Base-by-base conservation (phyloP, 2,888 invertebrate species). In the Cenopis cana region DNA sequence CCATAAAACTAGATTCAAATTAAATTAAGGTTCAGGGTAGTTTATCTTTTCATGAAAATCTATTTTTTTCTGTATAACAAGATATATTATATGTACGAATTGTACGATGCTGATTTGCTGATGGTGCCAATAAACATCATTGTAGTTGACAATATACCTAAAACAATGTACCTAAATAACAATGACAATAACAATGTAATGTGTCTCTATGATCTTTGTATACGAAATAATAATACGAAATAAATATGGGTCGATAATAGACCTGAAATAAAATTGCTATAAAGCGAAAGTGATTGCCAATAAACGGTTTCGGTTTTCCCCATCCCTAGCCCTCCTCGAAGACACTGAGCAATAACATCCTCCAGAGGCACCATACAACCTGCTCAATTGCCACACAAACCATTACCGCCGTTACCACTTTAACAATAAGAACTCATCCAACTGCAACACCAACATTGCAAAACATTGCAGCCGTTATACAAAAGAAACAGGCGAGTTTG, bases 281-380 rank as follows among this genome's bases (percentile, higher is more conserved):
- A n/a, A n/a, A 41, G 14, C 14, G 5, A 18, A 54, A 0, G 24
- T 54, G 29, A 14, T 3, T 6, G n/a, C 0, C 18, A 11, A 17
- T 11, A 46, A 33, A 12, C 17, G 29, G 49, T 49, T 49, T 54
- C 73, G 70, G 71, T 75, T 78, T 80, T 76, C 75, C 73, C 75
- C 75, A 85, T 79, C 87, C 85, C 89, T 89, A 87, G 77, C 81
- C 78, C 76, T 79, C 75, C 80, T 75, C 79, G 84, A 86, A 86
- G 89, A 89, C 89, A 89, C 89, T 89, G 89, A 89, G 84, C 86
- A 89, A 89, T 89, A 88, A 87, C 89, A 89, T 89, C 88, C 88
- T 89, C 79, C 77, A 76, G 80, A 83, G 79, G 78, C 82, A 80
- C 81, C 79, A 81, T 85, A 85, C 85, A 88, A 62, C 24, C 29